Base-by-base conservation (phyloP, 2,797 vertebrate species). In the Petrocephalus sullivani region DNA sequence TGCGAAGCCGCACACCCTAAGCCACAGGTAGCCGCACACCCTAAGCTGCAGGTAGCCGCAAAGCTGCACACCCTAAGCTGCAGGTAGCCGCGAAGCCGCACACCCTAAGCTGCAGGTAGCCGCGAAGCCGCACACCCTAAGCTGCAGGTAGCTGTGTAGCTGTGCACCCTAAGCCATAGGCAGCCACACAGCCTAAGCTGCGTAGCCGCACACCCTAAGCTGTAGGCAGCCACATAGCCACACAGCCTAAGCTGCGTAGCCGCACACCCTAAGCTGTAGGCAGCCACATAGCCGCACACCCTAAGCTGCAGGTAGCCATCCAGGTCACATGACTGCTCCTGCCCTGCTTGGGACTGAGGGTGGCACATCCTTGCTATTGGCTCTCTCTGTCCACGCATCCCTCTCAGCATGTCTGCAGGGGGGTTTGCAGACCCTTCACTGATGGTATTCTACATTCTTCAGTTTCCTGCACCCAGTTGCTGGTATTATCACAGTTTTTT, bases 401-500 rank as follows among this genome's bases (percentile, higher is more conserved):
- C 21, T 28, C 60, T 21, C 41, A 8, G 7, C 46, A 21, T 82
- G 78, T 51, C 46, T 21, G 16, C 4, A 3, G 51, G 46, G 12
- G 82, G 53, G 14, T 6, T 41, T 41, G 37, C 37, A 61, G 9
- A 71, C 85, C 49, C 19, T 7, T 19, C 33, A 49, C 12, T 21
- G 51, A 67, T 85, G 37, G 23, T 67, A 37, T 58, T 41, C 19
- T 49, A 8, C 23, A 64, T 71, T 64, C 61, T 54, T n/a, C 28
- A 58, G 82, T 75, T 85, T 88, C 56, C 28, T 49, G 23, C 57
- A 33, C 51, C 33, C 60, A 53, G 19, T 71, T 37, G 88, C 19
- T 57, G 51, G 51, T 85, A 53, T 53, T 88, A 51, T 46, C 64
- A 56, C 28, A 78, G 54, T 46, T 88, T 83, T 84, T 81, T 64